Evolutionary conservation across 1,140 invertebrate genomes (phyloP).

Genomic region (Nebria ingens): DNA sequence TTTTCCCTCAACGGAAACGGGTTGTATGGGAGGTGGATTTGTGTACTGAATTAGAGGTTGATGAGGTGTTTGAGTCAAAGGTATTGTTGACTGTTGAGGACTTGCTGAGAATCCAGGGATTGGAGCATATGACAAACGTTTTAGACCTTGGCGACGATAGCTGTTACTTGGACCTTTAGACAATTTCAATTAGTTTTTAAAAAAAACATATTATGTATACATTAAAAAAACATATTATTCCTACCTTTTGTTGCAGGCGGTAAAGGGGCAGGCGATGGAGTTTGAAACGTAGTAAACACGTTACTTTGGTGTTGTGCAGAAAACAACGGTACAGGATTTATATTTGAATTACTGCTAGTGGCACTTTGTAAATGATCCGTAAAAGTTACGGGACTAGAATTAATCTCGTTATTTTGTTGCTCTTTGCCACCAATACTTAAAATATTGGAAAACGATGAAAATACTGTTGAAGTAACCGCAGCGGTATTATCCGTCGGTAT

Average conservation of each 20-base stretch:
- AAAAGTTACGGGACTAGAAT: neutral
- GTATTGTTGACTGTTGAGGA: slow-evolving; percentile 11
- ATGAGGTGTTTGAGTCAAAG: neutral
- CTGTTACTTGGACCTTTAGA: neutral
- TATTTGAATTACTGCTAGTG: neutral
- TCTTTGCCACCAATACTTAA: neutral
- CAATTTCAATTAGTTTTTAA: neutral
- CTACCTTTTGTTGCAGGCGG: neutral
- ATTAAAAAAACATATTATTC: neutral
- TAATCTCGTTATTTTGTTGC: neutral
- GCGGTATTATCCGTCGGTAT: neutral
- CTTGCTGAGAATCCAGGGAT: slow-evolving; percentile 29
- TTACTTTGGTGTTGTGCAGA: neutral
- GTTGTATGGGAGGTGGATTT: neutral
- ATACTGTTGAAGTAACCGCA: neutral
- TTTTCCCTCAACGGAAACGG: neutral
- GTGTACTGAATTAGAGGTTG: neutral
- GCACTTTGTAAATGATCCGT: neutral
- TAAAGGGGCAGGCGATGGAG: neutral
- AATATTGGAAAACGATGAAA: slow-evolving; percentile 1
- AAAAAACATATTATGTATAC: neutral
- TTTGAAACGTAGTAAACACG: neutral
- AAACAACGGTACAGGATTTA: slow-evolving; percentile 2
- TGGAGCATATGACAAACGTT: slow-evolving; percentile 32
- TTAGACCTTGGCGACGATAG: slow-evolving; percentile 24